A percentile compares a stretch with the other conserved stretches of the same genome.
Evolutionary conservation across 2,888 invertebrate species (phyloP).

Genomic region (Aproaerema taeniolella): DNA sequence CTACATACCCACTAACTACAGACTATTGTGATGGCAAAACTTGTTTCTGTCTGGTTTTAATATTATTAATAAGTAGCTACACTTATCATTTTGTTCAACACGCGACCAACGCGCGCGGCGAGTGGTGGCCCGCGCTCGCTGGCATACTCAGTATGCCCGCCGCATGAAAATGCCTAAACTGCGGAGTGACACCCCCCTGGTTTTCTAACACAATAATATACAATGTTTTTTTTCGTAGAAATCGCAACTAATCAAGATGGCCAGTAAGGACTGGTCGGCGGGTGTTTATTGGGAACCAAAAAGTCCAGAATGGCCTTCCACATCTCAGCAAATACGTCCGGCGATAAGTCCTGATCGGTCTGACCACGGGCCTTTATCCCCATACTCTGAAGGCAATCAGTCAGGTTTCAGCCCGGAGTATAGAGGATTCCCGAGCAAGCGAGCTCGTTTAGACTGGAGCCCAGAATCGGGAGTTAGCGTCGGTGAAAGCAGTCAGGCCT

Average conservation of each 20-base stretch:
- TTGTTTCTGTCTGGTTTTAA: too few relatives aligned
- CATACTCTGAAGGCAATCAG: slow-evolving; percentile 54
- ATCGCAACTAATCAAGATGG: slow-evolving; percentile 54
- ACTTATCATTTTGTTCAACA: too few relatives aligned
- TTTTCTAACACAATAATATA: too few relatives aligned
- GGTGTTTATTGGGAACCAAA: slow-evolving; percentile 67
- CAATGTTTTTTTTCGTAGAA: slow-evolving; percentile 40
- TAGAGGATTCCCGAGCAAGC: slow-evolving; percentile 33
- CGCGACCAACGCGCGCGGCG: too few relatives aligned
- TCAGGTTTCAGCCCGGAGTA: slow-evolving; percentile 62
- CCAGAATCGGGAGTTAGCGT: slow-evolving; percentile 59
- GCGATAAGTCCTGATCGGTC: slow-evolving; percentile 47
- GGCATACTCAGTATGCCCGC: too few relatives aligned
- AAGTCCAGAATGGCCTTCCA: slow-evolving; percentile 55
- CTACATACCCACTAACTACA: too few relatives aligned
- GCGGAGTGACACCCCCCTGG: too few relatives aligned
- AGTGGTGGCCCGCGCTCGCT: too few relatives aligned
- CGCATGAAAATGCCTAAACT: too few relatives aligned
- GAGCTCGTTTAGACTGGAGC: slow-evolving; percentile 58
- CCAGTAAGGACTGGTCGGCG: slow-evolving; percentile 60
- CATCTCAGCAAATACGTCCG: slow-evolving; percentile 34
- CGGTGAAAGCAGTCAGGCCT: slow-evolving; percentile 49
- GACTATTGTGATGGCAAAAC: too few relatives aligned
- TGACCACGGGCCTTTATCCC: slow-evolving; percentile 48
- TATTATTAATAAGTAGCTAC: too few relatives aligned